Percentiles rank a stretch among this genome's conserved stretches.
Conservation (phyloP, 2,888 invertebrate species). For the Dusona sp. region DNA sequence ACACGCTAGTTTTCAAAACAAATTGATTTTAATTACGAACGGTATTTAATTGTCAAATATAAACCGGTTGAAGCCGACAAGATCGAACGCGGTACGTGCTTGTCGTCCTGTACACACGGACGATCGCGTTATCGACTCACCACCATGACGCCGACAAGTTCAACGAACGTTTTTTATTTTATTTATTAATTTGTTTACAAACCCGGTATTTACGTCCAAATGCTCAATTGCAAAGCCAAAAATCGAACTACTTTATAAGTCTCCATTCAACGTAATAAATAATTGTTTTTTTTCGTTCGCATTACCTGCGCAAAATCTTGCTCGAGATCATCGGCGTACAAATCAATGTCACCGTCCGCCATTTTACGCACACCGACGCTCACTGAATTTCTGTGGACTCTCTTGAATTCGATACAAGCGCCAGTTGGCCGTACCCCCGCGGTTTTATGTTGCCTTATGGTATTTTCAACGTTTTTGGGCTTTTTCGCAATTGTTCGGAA, state of each 20-base stretch:
- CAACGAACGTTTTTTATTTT: constrained; percentile 51
- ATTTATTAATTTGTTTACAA: constrained; percentile 32
- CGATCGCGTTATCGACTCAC: constrained; percentile 75
- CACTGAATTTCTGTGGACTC: constrained; percentile 67
- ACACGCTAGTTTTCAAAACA: background rate
- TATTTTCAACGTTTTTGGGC: background rate
- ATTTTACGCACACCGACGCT: constrained; percentile 87
- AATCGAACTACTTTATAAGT: background rate
- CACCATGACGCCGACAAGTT: constrained; percentile 77
- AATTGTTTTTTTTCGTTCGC: constrained; percentile 43
- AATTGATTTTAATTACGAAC: background rate
- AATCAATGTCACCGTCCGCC: constrained; percentile 99
- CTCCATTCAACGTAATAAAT: constrained; percentile 14
- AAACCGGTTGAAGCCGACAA: constrained; percentile 1
- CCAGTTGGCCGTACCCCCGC: constrained; percentile 49
- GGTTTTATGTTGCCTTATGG: constrained; percentile 5
- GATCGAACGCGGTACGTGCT: constrained; percentile 24
- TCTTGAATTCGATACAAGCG: constrained; percentile 62
- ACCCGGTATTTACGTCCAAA: constrained; percentile 14
- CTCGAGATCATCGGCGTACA: constrained; percentile 98
- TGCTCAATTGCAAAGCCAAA: background rate
- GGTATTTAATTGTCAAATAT: background rate
- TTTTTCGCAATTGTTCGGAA: constrained; percentile 1
- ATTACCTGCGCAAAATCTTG: constrained; percentile 94
- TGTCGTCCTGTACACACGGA: constrained; percentile 58